Evolutionary conservation across 30 jellyfish, hydroid and myxozoan species (phyloP), one percentile per base, ranked within the genome.

Genomic region (Cassiopea xamachana): DNA sequence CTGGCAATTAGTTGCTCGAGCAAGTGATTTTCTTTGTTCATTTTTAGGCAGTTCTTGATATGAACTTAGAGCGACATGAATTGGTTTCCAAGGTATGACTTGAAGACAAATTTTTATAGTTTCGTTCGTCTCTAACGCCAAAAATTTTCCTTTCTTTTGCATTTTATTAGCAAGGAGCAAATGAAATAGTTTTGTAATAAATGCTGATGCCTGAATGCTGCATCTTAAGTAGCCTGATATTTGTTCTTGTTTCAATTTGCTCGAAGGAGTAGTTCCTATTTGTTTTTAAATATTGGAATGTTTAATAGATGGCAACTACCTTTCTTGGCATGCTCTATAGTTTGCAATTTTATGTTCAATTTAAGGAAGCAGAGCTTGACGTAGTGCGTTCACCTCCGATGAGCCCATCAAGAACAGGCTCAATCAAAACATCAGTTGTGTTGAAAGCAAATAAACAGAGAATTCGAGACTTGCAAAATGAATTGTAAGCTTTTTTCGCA

Each of bases 381-480:
- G 48, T 90, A 47, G 90, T 82, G 60, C 76, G 83, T 49, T 82
- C 97, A 10, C 93, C 97, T 1, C 97, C 98, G 8, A 77, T 94
- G 91, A 94, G 97, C 51, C 98, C 98, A 9, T 44, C 98, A 4
- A 88, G 98, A 76, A 82, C 92, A 18, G 94, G 98, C 72, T 94
- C 98, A 1, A 87, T 89, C 51, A 94, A 94, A 60, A 80, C 97
- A 46, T 71, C 90, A 1, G 92, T 90, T 62, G 94, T 93, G 7
- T 77, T 94, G 80, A 97, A 94, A 87, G 98, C 98, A 4, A 94
- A 94, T 60, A 95, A 94, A 47, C 98, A 94, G 90, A 90, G 86
- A 81, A 86, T 94, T 10, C 82, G 93, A 46, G 96, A 85, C 61
- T 48, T 94, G 27, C 98, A 94, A 68, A 77, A 95, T 69, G 98